phyloP scores from a whole-genome alignment of 2,797 vertebrate species.

The Hoplostethus mediterraneus region DNA sequence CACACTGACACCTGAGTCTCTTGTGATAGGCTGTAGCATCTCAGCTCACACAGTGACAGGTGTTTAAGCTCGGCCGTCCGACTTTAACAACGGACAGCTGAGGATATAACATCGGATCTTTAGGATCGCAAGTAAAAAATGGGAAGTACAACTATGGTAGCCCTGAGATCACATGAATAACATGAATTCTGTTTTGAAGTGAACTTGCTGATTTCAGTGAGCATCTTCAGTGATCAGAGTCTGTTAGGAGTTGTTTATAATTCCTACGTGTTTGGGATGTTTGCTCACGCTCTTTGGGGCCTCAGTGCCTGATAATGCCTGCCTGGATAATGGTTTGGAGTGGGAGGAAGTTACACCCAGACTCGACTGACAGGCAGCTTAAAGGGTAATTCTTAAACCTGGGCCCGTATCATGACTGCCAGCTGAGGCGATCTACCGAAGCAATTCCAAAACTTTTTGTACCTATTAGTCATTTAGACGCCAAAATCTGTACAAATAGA shows the following conservation, averaged over 20 bases:
- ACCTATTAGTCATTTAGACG: too few relatives aligned
- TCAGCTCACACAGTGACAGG: conserved; percentile 16
- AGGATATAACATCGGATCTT: too few relatives aligned
- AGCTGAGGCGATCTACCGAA: too few relatives aligned
- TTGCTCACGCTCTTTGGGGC: background rate
- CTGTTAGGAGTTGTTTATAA: background rate
- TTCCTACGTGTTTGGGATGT: background rate
- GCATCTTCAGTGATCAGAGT: too few relatives aligned
- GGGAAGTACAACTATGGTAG: too few relatives aligned
- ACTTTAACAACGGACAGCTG: background rate
- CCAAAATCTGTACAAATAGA: too few relatives aligned
- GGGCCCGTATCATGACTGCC: too few relatives aligned
- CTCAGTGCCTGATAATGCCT: background rate
- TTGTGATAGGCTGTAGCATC: conserved; percentile 20
- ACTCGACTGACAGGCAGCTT: background rate
- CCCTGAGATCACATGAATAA: too few relatives aligned
- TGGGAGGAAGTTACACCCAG: background rate
- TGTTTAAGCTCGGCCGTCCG: conserved; percentile 18
- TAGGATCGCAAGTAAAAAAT: too few relatives aligned
- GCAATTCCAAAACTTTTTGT: too few relatives aligned
- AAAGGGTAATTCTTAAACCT: background rate
- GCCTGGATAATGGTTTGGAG: conserved; percentile 7
- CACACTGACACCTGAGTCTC: conserved; percentile 50
- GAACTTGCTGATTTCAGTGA: too few relatives aligned
- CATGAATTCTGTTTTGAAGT: too few relatives aligned